Conservation (phyloP, 1,140 invertebrate species). For the Drosophila pseudoananassae region DNA sequence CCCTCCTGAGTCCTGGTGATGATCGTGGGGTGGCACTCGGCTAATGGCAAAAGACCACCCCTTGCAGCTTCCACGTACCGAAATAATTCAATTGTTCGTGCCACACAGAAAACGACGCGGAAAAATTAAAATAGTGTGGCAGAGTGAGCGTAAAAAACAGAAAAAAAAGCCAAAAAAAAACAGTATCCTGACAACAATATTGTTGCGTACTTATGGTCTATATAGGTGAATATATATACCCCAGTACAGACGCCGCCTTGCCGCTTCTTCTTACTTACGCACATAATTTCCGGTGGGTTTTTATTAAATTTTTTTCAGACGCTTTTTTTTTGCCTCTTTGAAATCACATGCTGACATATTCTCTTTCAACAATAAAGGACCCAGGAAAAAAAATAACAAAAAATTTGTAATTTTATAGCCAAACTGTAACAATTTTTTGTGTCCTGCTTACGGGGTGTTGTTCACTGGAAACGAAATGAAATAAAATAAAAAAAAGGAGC, state of each 20-base stretch:
- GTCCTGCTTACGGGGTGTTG: constrained; percentile 45
- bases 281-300: constrained; percentile 81
- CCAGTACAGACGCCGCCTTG: constrained; percentile 6
- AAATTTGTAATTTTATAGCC: constrained; percentile 74
- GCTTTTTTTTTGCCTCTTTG: constrained; percentile 24
- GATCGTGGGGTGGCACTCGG: constrained; percentile 68
- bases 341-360: constrained; percentile 81
- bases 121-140: constrained; percentile 80
- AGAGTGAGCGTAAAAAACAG: constrained; percentile 43
- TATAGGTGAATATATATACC: constrained; percentile 43
- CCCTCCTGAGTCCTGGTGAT: constrained; percentile 35
- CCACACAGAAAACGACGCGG: constrained; percentile 64
- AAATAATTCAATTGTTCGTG: constrained; percentile 84
- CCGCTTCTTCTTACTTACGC: constrained; percentile 47
- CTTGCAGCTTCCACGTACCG: constrained; percentile 68
- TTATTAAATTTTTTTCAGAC: constrained; percentile 62
- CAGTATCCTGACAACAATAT: constrained; percentile 55
- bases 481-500: constrained; percentile 67
- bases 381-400: constrained; percentile 31
- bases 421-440: constrained; percentile 74
- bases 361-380: constrained; percentile 64
- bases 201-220: constrained; percentile 55
- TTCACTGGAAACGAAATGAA: constrained; percentile 54
- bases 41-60: constrained; percentile 70
- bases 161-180: constrained; percentile 49